Evolutionary conservation across 1,140 invertebrate genomes (phyloP), one percentile per base, ranked within the genome.

Genomic region (Caenorhabditis latens): DNA sequence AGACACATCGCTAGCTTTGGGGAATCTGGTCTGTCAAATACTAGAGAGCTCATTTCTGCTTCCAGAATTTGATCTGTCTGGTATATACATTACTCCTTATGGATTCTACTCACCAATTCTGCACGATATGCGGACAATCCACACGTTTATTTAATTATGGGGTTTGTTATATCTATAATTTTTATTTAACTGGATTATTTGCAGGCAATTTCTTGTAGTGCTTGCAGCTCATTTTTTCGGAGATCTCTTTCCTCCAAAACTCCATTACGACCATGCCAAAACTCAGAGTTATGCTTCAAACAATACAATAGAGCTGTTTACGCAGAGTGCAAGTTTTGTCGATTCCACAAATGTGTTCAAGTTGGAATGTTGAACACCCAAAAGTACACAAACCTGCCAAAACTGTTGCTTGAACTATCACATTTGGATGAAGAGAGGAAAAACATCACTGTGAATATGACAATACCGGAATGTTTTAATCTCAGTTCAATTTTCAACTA

Each of bases 101-200:
- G 32, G 1, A 53, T 4, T 13, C 50, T 53, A 13, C 50, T 53
- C 0, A n/a, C 7, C 57, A 58, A n/a, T n/a, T n/a, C 4, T 58
- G 57, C n/a, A n/a, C 8, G n/a, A 8, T 58, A 8, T 58, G 57
- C n/a, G 57, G 57, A 8, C 57, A 58, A n/a, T 21, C n/a, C 8
- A 58, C 57, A 58, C 21, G 57, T n/a, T n/a, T 58, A 21, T 58
- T n/a, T n/a, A 58, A 58, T 58, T 58, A 58, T 58, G 57, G 57
- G 57, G 57, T 58, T 8, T 5, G 50, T 53, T 1, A 4, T 53
- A 53, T 53, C 4, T 53, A 4, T 53, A 53, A 2, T 2, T 13
- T 53, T 4, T 53, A 53, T 53, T 53, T 16, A 53, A 13, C 0
- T 4, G 1, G 1, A 13, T 53, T 32, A 32, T 71, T 71, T 24